phyloP scores from a whole-genome alignment of 2,797 vertebrate genomes.

The Orestias chungarensis region DNA sequence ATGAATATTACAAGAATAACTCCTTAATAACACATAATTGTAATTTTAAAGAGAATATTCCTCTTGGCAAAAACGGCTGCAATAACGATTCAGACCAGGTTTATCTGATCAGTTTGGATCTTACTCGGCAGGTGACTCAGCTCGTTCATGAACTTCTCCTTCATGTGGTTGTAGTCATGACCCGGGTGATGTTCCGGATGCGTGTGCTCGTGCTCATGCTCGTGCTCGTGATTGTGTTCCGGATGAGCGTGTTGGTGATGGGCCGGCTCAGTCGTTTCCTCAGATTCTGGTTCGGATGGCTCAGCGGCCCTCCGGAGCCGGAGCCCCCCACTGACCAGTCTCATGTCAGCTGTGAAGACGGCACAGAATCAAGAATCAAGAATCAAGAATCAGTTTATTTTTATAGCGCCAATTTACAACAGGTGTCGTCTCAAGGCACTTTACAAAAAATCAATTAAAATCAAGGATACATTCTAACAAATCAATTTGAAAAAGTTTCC shows the following conservation, averaged over 20 bases:
- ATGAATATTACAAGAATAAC: too few relatives aligned
- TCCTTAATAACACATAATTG: too few relatives aligned
- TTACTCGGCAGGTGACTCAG: conserved; percentile 80
- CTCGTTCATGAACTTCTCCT: conserved; percentile 88
- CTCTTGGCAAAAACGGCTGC: too few relatives aligned
- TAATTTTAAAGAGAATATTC: not conserved
- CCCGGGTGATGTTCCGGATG: conserved; percentile 63
- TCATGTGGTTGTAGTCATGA: conserved; percentile 85
- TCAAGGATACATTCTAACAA: too few relatives aligned
- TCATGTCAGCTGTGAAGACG: conserved; percentile 68
- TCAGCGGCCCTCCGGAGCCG: conserved; percentile 72
- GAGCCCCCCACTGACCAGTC: conserved; percentile 46
- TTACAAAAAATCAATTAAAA: too few relatives aligned
- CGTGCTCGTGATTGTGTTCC: conserved; percentile 64
- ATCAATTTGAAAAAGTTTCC: too few relatives aligned
- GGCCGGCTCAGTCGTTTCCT: conserved; percentile 62
- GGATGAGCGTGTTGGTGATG: conserved; percentile 58
- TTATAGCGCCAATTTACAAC: too few relatives aligned
- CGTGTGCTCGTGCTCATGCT: conserved; percentile 58
- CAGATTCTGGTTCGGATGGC: conserved; percentile 64
- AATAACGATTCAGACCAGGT: not conserved
- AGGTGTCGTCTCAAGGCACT: too few relatives aligned
- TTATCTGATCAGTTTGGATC: conserved; percentile 24
- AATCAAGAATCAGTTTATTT: too few relatives aligned
- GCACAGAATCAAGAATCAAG: too few relatives aligned